Evolutionary conservation across 2,888 invertebrate genomes (phyloP).

Genomic region (Philaethria dido): DNA sequence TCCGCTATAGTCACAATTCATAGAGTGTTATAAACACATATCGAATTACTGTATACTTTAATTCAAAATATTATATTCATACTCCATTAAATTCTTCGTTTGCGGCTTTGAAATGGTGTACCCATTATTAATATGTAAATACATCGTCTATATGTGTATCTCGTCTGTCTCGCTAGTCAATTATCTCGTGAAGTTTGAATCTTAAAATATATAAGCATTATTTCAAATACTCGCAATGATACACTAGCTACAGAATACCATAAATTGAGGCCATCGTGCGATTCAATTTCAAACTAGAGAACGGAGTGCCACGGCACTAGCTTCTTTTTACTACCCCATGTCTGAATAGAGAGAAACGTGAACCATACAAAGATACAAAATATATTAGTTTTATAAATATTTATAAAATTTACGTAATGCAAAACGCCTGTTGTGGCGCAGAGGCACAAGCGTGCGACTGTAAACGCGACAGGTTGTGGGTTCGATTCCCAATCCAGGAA

Average conservation of each 20-base stretch:
- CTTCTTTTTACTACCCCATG: no score
- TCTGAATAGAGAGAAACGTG: no score
- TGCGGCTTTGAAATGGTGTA: neutral
- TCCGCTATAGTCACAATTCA: conserved; percentile 27
- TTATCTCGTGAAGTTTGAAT: neutral
- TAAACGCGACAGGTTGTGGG: no score
- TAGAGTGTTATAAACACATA: neutral
- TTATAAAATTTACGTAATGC: no score
- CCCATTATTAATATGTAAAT: neutral
- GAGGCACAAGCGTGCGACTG: no score
- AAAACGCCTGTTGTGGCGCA: no score
- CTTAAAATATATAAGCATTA: neutral
- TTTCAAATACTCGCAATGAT: neutral
- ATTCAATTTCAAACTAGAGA: no score
- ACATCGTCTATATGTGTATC: neutral
- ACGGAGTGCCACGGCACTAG: no score
- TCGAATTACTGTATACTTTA: neutral
- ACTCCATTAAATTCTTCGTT: neutral
- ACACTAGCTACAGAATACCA: no score
- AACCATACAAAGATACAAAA: no score
- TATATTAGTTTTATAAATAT: no score
- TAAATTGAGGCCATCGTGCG: neutral
- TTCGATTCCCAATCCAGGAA: no score
- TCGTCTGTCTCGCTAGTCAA: neutral
- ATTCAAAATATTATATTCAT: neutral